These are phyloP conservation scores for Otocyon megalotis DNA, from an alignment of 2,113 vertebrate genomes.

Conservation along the genomic window DNA sequence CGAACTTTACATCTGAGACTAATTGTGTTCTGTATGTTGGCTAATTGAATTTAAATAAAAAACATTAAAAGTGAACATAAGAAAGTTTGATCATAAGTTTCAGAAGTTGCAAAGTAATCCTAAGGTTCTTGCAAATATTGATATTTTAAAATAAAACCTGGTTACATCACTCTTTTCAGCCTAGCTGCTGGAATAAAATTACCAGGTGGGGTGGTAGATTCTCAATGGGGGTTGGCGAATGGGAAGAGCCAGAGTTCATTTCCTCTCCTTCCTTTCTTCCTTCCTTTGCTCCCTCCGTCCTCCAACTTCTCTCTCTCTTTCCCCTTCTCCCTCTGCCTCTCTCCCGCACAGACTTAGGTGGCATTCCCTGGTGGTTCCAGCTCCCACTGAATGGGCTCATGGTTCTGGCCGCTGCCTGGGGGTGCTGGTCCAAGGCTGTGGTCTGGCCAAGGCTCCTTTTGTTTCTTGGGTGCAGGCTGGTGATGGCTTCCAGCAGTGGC, in stretches of 20 bases:
- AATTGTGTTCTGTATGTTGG: neutral
- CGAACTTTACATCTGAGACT: neutral
- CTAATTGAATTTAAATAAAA: neutral
- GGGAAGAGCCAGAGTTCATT: neutral
- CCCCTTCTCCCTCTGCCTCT: neutral
- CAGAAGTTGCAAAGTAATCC: neutral
- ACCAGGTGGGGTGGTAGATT: too few species aligned
- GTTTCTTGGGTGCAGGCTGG: neutral
- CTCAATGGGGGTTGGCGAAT: neutral
- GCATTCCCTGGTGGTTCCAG: too few species aligned
- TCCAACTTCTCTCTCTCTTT: too few species aligned
- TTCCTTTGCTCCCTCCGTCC: neutral
- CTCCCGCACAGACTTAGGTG: too few species aligned
- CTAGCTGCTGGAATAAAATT: neutral
- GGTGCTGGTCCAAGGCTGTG: neutral
- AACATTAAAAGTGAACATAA: neutral
- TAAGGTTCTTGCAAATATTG: neutral
- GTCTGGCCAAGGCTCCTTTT: neutral
- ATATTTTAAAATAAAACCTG: neutral
- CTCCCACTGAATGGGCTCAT: neutral
- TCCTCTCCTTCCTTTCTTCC: neutral
- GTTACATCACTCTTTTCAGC: neutral
- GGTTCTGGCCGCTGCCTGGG: neutral
- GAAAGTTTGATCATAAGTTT: neutral
- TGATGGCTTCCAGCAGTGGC: neutral